Evolutionary conservation across 2,113 vertebrate genomes (phyloP).

Genomic region (Odocoileus virginianus): DNA sequence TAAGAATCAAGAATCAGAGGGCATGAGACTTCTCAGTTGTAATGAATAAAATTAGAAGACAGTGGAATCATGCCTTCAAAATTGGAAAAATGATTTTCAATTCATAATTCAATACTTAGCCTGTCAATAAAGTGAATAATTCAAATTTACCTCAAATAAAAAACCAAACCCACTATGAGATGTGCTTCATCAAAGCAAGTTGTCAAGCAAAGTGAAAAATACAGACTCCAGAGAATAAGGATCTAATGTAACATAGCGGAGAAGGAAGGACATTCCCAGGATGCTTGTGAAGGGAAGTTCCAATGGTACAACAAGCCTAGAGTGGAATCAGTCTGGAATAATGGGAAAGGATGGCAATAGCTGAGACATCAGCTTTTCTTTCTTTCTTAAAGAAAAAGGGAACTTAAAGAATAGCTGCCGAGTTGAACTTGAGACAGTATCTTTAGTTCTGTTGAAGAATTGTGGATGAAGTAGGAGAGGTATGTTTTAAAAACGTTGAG

Average conservation of each 20-base stretch:
- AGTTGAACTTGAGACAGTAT: background rate
- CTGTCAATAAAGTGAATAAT: background rate
- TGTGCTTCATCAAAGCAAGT: background rate
- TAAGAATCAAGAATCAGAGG: background rate
- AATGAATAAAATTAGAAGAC: slow-evolving; percentile 5
- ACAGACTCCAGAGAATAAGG: background rate
- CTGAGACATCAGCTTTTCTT: background rate
- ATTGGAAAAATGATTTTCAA: background rate
- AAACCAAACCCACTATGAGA: background rate
- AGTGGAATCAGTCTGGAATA: background rate
- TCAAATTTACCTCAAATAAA: background rate
- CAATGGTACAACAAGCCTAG: background rate
- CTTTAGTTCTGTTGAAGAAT: background rate
- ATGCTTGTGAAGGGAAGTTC: background rate
- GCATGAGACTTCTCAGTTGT: background rate
- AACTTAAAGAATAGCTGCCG: background rate
- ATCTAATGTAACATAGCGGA: background rate
- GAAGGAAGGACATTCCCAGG: background rate
- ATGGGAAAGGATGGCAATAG: background rate
- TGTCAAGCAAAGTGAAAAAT: background rate
- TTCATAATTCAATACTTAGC: background rate
- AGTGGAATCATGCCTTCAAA: background rate
- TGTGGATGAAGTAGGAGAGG: background rate
- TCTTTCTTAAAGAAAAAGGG: background rate
- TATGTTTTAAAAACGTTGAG: background rate